Evolutionary conservation across 2,113 vertebrate species (phyloP).

Genomic region (Gymnobelideus leadbeateri): DNA sequence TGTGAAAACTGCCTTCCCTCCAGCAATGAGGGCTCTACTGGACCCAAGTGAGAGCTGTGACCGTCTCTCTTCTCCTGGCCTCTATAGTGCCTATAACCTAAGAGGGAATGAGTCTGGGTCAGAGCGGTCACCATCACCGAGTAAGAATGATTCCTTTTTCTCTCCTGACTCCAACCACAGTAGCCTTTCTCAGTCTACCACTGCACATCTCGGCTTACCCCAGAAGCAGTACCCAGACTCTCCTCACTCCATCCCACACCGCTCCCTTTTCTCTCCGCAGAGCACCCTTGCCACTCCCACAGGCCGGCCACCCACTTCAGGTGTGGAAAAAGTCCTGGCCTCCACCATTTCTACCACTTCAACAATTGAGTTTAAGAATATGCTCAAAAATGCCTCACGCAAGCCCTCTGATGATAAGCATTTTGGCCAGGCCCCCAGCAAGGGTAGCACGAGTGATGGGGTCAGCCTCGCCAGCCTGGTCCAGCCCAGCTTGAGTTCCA

Average conservation of each 20-base stretch:
- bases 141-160: conserved; percentile 87
- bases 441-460: conserved; percentile 72
- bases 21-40: conserved; percentile 80
- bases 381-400: conserved; percentile 89
- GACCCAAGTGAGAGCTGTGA: conserved; percentile 84
- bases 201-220: conserved; percentile 75
- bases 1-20: conserved; percentile 82
- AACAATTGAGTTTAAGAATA: conserved; percentile 89
- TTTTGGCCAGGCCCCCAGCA: conserved; percentile 79
- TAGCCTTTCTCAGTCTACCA: conserved; percentile 75
- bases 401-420: conserved; percentile 87
- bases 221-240: conserved; percentile 87
- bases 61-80: conserved; percentile 77
- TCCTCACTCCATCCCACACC: conserved; percentile 80
- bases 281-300: conserved; percentile 77
- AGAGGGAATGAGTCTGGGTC: conserved; percentile 81
- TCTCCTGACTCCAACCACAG: conserved; percentile 84
- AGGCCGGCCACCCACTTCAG: conserved; percentile 50
- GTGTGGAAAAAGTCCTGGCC: conserved; percentile 81
- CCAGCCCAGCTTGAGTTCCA: conserved; percentile 63
- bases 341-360: conserved; percentile 86
- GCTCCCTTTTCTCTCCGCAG: conserved; percentile 82
- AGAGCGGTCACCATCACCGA: conserved; percentile 81
- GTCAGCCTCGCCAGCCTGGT: conserved; percentile 62
- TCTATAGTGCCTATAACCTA: conserved; percentile 82